phyloP scores from a whole-genome alignment of 2,797 vertebrate genomes.

The Remorina albescens region DNA sequence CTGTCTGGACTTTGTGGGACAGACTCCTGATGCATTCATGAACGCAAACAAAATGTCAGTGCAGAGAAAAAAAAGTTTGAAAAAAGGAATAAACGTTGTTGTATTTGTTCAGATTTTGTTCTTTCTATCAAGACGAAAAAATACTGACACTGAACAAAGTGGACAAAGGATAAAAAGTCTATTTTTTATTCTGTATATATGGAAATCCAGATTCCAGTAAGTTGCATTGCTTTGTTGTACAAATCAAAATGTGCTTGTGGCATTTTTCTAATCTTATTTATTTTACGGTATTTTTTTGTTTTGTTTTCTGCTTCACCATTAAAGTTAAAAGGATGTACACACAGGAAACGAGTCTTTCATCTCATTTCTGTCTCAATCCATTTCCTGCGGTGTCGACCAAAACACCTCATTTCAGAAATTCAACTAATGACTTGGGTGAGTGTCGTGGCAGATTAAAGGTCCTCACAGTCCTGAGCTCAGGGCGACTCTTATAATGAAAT shows the following conservation, averaged over 20 bases:
- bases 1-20: conserved; percentile 39
- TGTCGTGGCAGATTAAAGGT: too few relatives aligned
- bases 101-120: conserved; percentile 73
- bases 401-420: too few relatives aligned
- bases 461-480: neutral
- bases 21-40: conserved; percentile 42
- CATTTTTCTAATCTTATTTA: conserved; percentile 93
- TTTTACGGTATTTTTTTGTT: conserved; percentile 86
- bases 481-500: neutral
- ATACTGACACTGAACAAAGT: conserved; percentile 83
- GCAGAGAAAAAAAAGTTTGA: conserved; percentile 40
- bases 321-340: conserved; percentile 86
- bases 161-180: conserved; percentile 84
- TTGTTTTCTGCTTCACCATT: conserved; percentile 85
- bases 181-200: conserved; percentile 87
- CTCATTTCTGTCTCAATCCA: neutral
- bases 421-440: too few relatives aligned
- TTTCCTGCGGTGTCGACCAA: neutral
- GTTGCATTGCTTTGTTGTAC: conserved; percentile 88
- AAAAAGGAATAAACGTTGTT: conserved; percentile 60
- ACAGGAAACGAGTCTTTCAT: conserved; percentile 39
- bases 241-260: conserved; percentile 91
- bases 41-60: conserved; percentile 57
- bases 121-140: conserved; percentile 68
- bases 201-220: conserved; percentile 79